These are phyloP conservation scores for Yoshiicerus persimilis DNA, from an alignment of 1,140 invertebrate genomes.

Conservation along the genomic window DNA sequence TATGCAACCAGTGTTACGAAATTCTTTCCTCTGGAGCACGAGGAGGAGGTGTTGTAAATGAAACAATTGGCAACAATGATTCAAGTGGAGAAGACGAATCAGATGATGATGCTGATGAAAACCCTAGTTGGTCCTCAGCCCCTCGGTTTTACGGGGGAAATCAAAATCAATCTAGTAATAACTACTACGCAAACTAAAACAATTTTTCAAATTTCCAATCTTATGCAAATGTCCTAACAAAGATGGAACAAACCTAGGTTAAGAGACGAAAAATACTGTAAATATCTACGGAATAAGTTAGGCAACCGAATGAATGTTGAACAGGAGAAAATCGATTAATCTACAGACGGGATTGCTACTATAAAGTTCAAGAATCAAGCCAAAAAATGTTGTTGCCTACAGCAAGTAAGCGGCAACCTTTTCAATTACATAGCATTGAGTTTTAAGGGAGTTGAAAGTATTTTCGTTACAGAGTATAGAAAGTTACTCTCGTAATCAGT, in stretches of 20 bases:
- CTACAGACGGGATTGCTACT: neutral
- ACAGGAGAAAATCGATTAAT: neutral
- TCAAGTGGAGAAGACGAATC: conserved; percentile 48
- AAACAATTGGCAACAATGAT: conserved; percentile 21
- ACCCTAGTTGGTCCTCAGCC: conserved; percentile 42
- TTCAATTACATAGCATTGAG: neutral
- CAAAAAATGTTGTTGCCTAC: neutral
- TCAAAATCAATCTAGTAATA: conserved; percentile 15
- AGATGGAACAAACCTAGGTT: neutral
- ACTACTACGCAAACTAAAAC: neutral
- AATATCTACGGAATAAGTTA: neutral
- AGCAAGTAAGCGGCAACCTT: neutral
- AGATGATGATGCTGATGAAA: conserved; percentile 44
- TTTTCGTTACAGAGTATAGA: neutral
- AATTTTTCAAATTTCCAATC: neutral
- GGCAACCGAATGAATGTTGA: neutral
- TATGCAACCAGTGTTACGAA: conserved; percentile 91
- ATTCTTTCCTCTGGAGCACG: conserved; percentile 61
- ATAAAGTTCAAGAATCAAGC: conserved; percentile 11
- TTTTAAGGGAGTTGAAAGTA: neutral
- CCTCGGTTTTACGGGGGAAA: conserved; percentile 42
- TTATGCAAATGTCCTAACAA: neutral
- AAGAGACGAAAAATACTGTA: neutral
- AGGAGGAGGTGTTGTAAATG: neutral
- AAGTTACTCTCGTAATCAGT: neutral